Evolutionary conservation across 2,888 invertebrate genomes (phyloP).

Genomic region (Syrphus vitripennis): DNA sequence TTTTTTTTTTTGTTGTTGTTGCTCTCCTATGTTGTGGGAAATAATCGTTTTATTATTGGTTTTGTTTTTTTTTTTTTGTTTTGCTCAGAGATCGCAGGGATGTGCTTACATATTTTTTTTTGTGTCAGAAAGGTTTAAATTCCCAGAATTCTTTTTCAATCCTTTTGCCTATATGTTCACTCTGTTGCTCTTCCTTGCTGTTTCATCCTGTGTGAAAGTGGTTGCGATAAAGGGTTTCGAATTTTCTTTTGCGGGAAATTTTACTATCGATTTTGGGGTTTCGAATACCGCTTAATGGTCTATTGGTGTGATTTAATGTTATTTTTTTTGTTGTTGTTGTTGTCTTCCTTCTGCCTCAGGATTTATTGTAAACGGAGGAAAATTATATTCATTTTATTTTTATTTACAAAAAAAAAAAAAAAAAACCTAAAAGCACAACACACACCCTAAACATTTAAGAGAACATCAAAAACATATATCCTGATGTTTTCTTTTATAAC

Average conservation of each 20-base stretch:
- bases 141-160: slow-evolving; percentile 4
- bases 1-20: not conserved
- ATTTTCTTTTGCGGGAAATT: slow-evolving; percentile 41
- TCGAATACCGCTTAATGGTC: slow-evolving; percentile 42
- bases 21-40: slow-evolving; percentile 14
- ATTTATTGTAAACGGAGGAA: not conserved
- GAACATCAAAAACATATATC: not conserved
- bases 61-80: slow-evolving; percentile 10
- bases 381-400: not conserved
- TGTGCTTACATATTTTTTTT: slow-evolving; percentile 42
- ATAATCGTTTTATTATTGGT: slow-evolving; percentile 70
- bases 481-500: not conserved
- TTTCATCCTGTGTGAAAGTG: not conserved
- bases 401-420: not conserved
- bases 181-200: not conserved
- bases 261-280: slow-evolving; percentile 42
- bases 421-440: not conserved
- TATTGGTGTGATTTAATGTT: slow-evolving; percentile 27
- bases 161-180: not conserved
- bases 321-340: not conserved
- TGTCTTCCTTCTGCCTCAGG: not conserved
- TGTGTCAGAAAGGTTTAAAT: slow-evolving; percentile 45
- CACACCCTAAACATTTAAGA: not conserved
- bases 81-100: slow-evolving; percentile 4
- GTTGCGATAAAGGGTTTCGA: slow-evolving; percentile 23